A percentile compares a stretch with the other conserved stretches of the same genome.
phyloP scores from a whole-genome alignment of 92 coral and sea anemone genomes.

The Pocillopora grandis region DNA sequence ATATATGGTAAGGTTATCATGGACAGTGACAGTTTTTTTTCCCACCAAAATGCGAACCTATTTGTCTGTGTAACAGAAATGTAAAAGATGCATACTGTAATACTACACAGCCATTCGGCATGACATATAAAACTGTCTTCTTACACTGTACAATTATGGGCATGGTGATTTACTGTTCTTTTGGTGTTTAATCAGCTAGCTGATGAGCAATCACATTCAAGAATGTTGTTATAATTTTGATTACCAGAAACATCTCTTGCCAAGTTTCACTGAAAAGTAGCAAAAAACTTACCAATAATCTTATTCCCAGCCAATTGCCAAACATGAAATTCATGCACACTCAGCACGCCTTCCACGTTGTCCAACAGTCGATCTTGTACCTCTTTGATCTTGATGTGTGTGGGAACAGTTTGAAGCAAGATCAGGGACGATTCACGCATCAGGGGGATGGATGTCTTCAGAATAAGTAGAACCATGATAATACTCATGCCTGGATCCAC shows the following conservation, averaged over 20 bases:
- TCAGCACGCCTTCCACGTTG: conserved; percentile 86
- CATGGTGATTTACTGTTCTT: not conserved
- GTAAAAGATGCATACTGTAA: too few species aligned
- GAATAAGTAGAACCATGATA: conserved; percentile 77
- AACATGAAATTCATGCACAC: conserved; percentile 97
- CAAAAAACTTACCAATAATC: conserved; percentile 79
- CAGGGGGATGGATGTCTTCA: conserved; percentile 92
- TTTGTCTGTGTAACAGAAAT: too few species aligned
- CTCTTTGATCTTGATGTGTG: conserved; percentile 92
- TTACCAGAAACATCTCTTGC: too few species aligned
- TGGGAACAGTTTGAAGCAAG: conserved; percentile 95
- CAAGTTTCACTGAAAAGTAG: not conserved
- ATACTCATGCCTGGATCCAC: conserved; percentile 97
- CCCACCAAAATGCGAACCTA: too few species aligned
- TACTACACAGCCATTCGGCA: too few species aligned
- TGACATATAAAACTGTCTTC: too few species aligned
- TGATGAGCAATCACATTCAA: not conserved
- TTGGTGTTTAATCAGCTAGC: not conserved
- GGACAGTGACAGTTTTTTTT: too few species aligned
- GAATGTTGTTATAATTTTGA: not conserved
- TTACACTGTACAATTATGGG: not conserved
- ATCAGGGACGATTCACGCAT: conserved; percentile 92
- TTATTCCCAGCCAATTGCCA: conserved; percentile 99
- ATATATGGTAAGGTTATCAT: too few species aligned
- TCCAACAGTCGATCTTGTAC: conserved; percentile 91